Conservation (phyloP, 1,140 invertebrate genomes). For the Sinonovacula constricta region DNA sequence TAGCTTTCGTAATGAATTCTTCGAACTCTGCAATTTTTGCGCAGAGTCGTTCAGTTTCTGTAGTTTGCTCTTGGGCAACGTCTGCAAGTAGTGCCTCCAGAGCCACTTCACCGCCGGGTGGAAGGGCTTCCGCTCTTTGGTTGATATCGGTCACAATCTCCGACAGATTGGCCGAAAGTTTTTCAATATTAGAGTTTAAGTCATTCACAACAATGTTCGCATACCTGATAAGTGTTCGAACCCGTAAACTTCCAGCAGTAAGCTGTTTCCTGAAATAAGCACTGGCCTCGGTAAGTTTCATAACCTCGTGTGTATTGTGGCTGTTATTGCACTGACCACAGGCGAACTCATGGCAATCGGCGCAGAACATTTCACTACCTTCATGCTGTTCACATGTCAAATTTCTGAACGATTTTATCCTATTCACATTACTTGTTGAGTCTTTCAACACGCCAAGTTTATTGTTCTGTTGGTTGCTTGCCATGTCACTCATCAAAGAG, state of each 20-base stretch:
- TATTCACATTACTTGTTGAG: too few species aligned
- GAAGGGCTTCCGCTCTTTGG: constrained; percentile 7
- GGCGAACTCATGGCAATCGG: constrained; percentile 6
- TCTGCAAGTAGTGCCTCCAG: constrained; percentile 10
- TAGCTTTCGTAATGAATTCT: constrained; percentile 35
- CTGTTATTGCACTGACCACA: constrained; percentile 37
- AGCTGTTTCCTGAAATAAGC: constrained; percentile 7
- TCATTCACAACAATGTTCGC: constrained; percentile 35
- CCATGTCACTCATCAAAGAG: too few species aligned
- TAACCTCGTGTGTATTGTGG: constrained; percentile 21
- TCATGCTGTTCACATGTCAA: constrained; percentile 31
- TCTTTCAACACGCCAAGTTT: too few species aligned
- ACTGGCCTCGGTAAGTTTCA: constrained; percentile 22
- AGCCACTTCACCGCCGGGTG: constrained; percentile 5
- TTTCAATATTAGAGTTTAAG: constrained; percentile 33
- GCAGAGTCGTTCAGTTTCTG: constrained; percentile 11
- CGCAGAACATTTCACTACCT: constrained; percentile 11
- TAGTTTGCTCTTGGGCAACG: constrained; percentile 19
- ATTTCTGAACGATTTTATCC: too few species aligned
- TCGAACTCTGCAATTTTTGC: constrained; percentile 46
- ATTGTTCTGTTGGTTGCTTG: too few species aligned
- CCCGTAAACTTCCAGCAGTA: background rate
- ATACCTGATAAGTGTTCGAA: constrained; percentile 34
- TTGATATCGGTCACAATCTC: constrained; percentile 32
- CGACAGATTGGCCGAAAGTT: constrained; percentile 14